These are phyloP conservation scores for Drosophila demipolita DNA, from an alignment of 2,888 invertebrate species.

Conservation along the genomic window DNA sequence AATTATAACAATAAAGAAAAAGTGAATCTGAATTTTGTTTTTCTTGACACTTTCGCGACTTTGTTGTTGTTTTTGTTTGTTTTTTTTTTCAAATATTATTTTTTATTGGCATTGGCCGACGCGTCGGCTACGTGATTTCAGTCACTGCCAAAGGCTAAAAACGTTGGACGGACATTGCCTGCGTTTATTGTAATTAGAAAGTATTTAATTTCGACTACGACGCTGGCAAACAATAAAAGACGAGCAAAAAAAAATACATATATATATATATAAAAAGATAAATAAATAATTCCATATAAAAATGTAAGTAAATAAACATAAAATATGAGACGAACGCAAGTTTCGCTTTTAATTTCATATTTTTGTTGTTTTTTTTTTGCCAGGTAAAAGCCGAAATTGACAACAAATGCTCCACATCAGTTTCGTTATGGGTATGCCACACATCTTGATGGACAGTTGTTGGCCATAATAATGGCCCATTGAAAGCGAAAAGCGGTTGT, in stretches of 20 bases:
- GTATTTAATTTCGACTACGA: constrained; percentile 79
- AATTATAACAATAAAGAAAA: constrained; percentile 76
- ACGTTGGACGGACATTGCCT: constrained; percentile 58
- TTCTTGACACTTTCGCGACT: constrained; percentile 76
- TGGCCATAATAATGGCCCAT: constrained; percentile 47
- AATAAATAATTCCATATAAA: constrained; percentile 47
- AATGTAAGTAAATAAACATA: constrained; percentile 54
- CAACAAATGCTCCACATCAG: constrained; percentile 69
- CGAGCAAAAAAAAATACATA: constrained; percentile 15
- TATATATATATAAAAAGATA: background rate
- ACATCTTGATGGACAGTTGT: constrained; percentile 42
- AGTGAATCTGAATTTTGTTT: constrained; percentile 66
- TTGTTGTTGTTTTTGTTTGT: constrained; percentile 29
- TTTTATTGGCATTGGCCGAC: constrained; percentile 66
- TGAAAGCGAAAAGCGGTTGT: constrained; percentile 60
- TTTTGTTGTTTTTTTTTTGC: constrained; percentile 11
- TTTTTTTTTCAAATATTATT: constrained; percentile 1
- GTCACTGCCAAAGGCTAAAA: constrained; percentile 67
- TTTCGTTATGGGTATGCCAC: constrained; percentile 72
- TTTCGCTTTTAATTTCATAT: constrained; percentile 63
- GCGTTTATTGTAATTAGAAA: constrained; percentile 81
- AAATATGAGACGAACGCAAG: constrained; percentile 30
- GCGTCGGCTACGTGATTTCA: constrained; percentile 72
- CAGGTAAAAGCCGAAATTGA: constrained; percentile 50
- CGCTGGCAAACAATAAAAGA: constrained; percentile 38